Conservation (phyloP, 1,140 invertebrate species). For the Paralvinella palmiformis region DNA sequence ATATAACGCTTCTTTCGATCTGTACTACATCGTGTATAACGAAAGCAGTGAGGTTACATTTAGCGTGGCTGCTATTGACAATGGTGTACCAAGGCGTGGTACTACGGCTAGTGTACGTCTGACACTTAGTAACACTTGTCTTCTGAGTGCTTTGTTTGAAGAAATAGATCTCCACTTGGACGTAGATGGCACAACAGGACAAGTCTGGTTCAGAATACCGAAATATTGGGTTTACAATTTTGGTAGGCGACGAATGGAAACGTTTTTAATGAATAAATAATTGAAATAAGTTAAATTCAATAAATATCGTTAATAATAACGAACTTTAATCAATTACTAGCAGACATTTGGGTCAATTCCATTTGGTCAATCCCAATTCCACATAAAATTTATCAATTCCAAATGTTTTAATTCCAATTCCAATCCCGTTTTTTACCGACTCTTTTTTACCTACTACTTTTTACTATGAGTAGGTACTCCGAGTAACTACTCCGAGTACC, state of each 20-base stretch:
- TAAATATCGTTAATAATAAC: no score
- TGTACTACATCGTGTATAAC: slow-evolving; percentile 23
- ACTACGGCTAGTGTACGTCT: slow-evolving; percentile 21
- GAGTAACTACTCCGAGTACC: no score
- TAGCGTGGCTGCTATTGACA: slow-evolving; percentile 23
- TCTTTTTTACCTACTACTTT: no score
- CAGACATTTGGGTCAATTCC: no score
- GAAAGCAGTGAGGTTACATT: slow-evolving; percentile 23
- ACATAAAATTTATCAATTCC: no score
- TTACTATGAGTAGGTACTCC: no score
- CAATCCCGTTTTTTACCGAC: no score
- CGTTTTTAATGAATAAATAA: no score
- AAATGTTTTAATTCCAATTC: no score
- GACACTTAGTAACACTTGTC: slow-evolving; percentile 26
- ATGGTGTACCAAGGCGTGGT: slow-evolving; percentile 24
- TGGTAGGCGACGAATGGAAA: slow-evolving; percentile 26
- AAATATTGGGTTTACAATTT: slow-evolving; percentile 26
- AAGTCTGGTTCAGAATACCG: slow-evolving; percentile 22
- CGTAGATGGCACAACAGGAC: slow-evolving; percentile 20
- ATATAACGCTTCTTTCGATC: slow-evolving; percentile 21
- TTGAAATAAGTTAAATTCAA: no score
- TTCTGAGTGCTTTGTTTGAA: slow-evolving; percentile 26
- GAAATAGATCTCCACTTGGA: slow-evolving; percentile 17
- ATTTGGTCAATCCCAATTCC: no score
- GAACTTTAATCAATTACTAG: no score